These are phyloP conservation scores for Argyrosomus regius DNA, from an alignment of 2,797 vertebrate genomes.

Conservation along the genomic window DNA sequence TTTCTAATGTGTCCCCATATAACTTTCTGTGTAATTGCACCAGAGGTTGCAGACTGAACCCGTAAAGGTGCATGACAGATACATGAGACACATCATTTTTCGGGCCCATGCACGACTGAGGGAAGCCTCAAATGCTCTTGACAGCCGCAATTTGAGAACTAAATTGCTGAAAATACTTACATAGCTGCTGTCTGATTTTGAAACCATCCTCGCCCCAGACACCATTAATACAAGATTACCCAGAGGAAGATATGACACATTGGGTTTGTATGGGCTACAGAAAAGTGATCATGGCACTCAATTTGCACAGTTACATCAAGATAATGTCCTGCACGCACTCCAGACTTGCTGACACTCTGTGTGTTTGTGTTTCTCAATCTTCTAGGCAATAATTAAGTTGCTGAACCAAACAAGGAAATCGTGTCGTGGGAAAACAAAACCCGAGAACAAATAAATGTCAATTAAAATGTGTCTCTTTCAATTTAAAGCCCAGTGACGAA, in stretches of 20 bases:
- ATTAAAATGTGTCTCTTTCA: conserved; percentile 28
- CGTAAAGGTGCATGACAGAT: conserved; percentile 59
- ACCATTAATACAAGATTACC: conserved; percentile 39
- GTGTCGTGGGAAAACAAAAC: conserved; percentile 10
- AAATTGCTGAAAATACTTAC: conserved; percentile 71
- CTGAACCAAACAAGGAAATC: conserved; percentile 47
- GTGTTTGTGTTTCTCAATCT: conserved; percentile 26
- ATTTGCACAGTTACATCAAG: conserved; percentile 38
- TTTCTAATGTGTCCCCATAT: conserved; percentile 44
- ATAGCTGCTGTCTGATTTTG: conserved; percentile 62
- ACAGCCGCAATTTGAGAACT: conserved; percentile 73
- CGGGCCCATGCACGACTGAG: conserved; percentile 49
- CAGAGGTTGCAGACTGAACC: conserved; percentile 55
- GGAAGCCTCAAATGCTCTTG: conserved; percentile 56
- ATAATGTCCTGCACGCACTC: conserved; percentile 38
- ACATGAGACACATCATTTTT: conserved; percentile 59
- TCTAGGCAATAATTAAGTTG: conserved; percentile 30
- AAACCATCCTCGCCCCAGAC: conserved; percentile 45
- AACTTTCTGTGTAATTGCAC: conserved; percentile 57
- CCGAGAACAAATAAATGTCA: conserved; percentile 22
- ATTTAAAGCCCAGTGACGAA: conserved; percentile 12
- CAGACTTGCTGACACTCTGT: conserved; percentile 6
- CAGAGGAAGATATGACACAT: conserved; percentile 49
- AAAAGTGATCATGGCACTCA: conserved; percentile 43
- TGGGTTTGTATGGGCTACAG: conserved; percentile 31